Conservation (phyloP, 1,140 invertebrate genomes). For the Drosophila sulfurigaster region DNA sequence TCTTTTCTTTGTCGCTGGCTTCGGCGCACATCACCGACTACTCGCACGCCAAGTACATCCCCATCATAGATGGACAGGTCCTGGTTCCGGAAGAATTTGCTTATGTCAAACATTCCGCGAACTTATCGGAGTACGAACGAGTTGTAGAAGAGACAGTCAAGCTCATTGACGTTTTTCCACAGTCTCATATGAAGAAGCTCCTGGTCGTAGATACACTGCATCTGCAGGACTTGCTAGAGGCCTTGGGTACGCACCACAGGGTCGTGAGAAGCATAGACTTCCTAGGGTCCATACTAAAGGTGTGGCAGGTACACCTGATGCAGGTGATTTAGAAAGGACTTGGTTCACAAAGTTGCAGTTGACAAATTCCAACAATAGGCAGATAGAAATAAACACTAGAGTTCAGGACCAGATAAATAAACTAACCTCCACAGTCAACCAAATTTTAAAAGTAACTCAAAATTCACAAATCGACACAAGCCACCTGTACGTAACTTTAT, state of each 20-base stretch:
- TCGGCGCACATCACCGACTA: too few species aligned
- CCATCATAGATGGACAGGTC: too few species aligned
- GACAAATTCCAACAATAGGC: not conserved
- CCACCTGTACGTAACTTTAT: not conserved
- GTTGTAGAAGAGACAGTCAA: too few species aligned
- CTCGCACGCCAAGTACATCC: too few species aligned
- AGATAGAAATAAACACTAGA: conserved; percentile 11
- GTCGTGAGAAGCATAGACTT: not conserved
- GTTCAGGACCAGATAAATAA: conserved; percentile 1
- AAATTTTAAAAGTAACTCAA: too few species aligned
- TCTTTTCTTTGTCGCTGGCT: too few species aligned
- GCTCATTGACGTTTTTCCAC: not conserved
- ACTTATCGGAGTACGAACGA: too few species aligned
- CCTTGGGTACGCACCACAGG: conserved; percentile 1
- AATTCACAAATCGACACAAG: too few species aligned
- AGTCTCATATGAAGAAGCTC: conserved; percentile 6
- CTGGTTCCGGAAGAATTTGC: too few species aligned
- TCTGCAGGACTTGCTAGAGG: not conserved
- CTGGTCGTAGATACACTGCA: conserved; percentile 1
- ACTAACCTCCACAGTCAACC: not conserved
- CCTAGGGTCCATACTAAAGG: not conserved
- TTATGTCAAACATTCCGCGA: too few species aligned
- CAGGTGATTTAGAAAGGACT: not conserved
- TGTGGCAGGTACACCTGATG: conserved; percentile 10
- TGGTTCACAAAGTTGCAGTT: not conserved